phyloP scores from a whole-genome alignment of 92 coral and sea anemone species.

The Umimayanthus chanpuru region DNA sequence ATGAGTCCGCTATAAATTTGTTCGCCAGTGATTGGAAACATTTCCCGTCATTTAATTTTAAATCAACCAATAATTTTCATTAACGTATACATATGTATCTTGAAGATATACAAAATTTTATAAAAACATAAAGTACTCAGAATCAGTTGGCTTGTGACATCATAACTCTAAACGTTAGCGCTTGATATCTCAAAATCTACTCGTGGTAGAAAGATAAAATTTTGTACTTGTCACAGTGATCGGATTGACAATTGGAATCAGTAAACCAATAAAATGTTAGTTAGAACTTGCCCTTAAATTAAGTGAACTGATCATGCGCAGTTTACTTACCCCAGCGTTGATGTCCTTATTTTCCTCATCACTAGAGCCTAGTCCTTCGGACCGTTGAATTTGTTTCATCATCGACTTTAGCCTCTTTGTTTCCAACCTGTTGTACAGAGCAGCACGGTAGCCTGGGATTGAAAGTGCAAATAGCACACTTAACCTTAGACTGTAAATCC shows the following conservation, averaged over 20 bases:
- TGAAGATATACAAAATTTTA: background rate
- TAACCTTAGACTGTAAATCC: background rate
- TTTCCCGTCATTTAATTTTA: background rate
- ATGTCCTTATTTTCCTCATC: constrained; percentile 39
- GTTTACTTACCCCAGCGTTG: constrained; percentile 11
- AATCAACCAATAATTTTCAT: background rate
- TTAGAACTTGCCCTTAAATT: no score
- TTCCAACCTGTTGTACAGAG: constrained; percentile 63
- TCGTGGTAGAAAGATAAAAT: constrained; percentile 39
- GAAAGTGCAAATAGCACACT: background rate
- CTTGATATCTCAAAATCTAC: constrained; percentile 27
- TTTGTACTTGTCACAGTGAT: constrained; percentile 11
- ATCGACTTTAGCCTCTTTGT: constrained; percentile 50
- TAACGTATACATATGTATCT: background rate
- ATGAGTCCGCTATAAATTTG: background rate
- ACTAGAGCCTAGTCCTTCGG: constrained; percentile 14
- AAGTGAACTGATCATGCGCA: background rate
- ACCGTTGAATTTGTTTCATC: constrained; percentile 48
- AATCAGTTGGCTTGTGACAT: constrained; percentile 20
- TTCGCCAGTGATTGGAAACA: background rate
- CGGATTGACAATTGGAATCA: background rate
- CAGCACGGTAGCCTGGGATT: constrained; percentile 63
- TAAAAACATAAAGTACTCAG: background rate
- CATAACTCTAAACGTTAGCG: constrained; percentile 42
- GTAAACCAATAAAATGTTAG: no score